These are phyloP conservation scores for Polypedilum pembai DNA, from an alignment of 1,140 invertebrate species.

Conservation along the genomic window DNA sequence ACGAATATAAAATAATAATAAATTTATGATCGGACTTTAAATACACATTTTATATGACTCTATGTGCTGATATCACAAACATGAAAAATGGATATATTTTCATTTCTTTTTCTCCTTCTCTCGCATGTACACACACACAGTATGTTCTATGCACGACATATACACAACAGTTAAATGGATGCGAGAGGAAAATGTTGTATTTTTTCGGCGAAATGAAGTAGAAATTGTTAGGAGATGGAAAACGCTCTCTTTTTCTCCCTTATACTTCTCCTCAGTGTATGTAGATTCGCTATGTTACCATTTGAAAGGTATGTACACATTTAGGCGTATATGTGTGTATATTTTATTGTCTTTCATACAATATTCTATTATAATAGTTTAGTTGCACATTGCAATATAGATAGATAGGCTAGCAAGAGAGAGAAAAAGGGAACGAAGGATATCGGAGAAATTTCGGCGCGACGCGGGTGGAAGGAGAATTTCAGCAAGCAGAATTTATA, in stretches of 20 bases:
- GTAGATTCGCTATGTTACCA: not conserved
- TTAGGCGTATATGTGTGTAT: not conserved
- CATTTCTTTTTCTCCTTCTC: not conserved
- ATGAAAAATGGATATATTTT: conserved; percentile 27
- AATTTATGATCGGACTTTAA: conserved; percentile 28
- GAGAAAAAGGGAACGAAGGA: too few relatives aligned
- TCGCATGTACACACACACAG: not conserved
- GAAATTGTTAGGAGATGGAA: not conserved
- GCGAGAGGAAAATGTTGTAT: not conserved
- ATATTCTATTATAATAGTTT: conserved; percentile 26
- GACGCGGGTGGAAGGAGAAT: too few relatives aligned
- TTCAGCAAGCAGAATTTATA: too few relatives aligned
- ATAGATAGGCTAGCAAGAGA: not conserved
- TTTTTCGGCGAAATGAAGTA: conserved; percentile 15
- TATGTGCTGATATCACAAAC: conserved; percentile 15
- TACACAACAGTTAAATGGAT: not conserved
- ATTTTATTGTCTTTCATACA: conserved; percentile 28
- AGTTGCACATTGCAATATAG: conserved; percentile 20
- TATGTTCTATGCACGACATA: too few relatives aligned
- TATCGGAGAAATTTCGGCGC: too few relatives aligned
- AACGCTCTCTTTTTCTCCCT: too few relatives aligned
- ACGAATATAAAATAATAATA: conserved; percentile 21
- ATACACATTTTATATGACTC: conserved; percentile 21
- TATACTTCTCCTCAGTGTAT: not conserved
- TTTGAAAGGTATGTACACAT: not conserved